These are phyloP conservation scores for Mesocricetus auratus DNA, from an alignment of 2,113 vertebrate species.

Conservation along the genomic window DNA sequence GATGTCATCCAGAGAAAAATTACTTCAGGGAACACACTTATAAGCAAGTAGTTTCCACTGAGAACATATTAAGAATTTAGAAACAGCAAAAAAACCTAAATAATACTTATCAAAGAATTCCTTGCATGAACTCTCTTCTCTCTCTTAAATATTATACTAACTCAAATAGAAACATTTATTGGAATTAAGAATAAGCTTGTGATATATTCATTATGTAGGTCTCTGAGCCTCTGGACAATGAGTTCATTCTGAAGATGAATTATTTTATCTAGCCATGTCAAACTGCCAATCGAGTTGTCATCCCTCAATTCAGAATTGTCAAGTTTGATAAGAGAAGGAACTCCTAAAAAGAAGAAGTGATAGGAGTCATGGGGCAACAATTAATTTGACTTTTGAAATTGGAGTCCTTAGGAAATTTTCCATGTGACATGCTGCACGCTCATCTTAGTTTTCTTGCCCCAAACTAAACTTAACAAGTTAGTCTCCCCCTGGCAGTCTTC, in stretches of 20 bases:
- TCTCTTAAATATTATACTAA: background rate
- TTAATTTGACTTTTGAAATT: conserved; percentile 39
- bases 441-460: conserved; percentile 8
- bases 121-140: background rate
- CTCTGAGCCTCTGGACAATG: conserved; percentile 52
- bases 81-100: background rate
- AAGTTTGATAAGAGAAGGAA: conserved; percentile 51
- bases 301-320: conserved; percentile 3
- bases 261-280: conserved; percentile 65
- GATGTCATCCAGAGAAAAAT: background rate
- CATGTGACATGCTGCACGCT: background rate
- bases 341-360: background rate
- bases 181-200: conserved; percentile 53
- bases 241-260: conserved; percentile 71
- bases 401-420: background rate
- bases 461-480: background rate
- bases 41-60: background rate
- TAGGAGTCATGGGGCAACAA: background rate
- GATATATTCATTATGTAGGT: conserved; percentile 14
- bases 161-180: conserved; percentile 6
- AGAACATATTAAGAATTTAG: background rate
- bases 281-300: conserved; percentile 54
- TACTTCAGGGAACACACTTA: background rate
- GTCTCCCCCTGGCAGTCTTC: no score
- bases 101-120: background rate